Percentiles rank a stretch among this genome's conserved stretches.
These are phyloP conservation scores for Lampropteryx suffumata DNA, from an alignment of 2,888 invertebrate species.

Conservation along the genomic window DNA sequence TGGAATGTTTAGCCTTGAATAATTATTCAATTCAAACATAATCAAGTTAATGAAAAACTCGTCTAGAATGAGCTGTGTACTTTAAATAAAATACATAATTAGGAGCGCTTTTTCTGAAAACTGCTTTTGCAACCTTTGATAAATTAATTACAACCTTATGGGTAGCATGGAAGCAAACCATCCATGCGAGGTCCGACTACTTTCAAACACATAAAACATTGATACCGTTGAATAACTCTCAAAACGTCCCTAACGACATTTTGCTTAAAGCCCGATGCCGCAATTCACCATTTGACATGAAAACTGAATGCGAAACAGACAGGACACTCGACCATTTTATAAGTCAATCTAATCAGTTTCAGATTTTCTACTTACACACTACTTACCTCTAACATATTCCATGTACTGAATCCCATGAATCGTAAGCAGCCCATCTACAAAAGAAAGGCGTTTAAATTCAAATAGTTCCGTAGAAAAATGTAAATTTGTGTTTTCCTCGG, in stretches of 20 bases:
- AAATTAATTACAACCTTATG: constrained; percentile 14
- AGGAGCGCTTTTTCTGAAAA: constrained; percentile 13
- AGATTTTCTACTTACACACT: constrained; percentile 15
- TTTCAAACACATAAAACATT: constrained; percentile 2
- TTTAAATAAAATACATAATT: constrained; percentile 19
- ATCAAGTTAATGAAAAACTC: constrained; percentile 24
- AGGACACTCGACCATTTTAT: background rate
- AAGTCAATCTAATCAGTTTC: constrained; percentile 2
- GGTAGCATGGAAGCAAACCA: background rate
- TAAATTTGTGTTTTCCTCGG: constrained; percentile 61
- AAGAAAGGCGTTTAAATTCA: constrained; percentile 58
- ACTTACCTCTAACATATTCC: constrained; percentile 23
- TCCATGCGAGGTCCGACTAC: constrained; percentile 6
- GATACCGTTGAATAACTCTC: background rate
- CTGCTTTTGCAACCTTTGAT: constrained; percentile 12
- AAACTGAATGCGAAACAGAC: background rate
- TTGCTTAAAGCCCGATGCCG: background rate
- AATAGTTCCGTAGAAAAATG: constrained; percentile 67
- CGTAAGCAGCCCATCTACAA: constrained; percentile 53
- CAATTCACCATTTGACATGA: background rate
- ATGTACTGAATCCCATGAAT: constrained; percentile 50
- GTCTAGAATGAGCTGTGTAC: constrained; percentile 10
- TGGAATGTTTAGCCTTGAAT: constrained; percentile 20
- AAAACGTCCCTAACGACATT: constrained; percentile 2
- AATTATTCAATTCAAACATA: constrained; percentile 21